phyloP scores from a whole-genome alignment of 2,113 vertebrate genomes.

The Heterochromis multidens region DNA sequence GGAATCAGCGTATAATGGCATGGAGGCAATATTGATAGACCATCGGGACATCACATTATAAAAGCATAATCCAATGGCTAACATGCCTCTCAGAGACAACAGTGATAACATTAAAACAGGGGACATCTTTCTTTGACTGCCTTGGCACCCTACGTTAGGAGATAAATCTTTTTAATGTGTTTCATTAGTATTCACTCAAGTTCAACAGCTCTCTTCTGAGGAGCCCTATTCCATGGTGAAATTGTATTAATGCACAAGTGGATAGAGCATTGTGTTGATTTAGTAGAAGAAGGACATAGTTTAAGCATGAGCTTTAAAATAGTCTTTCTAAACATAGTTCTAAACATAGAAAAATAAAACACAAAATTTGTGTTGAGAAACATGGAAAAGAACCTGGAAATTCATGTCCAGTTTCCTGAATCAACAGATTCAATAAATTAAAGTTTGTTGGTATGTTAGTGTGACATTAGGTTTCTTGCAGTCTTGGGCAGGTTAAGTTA shows the following conservation, averaged over 20 bases:
- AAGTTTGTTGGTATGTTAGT: not conserved
- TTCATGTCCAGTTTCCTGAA: not conserved
- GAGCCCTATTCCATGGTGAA: constrained; percentile 13
- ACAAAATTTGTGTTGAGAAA: not conserved
- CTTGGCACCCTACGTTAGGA: constrained; percentile 9
- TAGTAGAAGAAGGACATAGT: not conserved
- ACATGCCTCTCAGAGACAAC: constrained; percentile 39
- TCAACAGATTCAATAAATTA: not conserved
- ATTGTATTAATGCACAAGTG: constrained; percentile 51
- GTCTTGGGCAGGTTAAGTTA: not conserved
- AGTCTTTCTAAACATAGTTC: not conserved
- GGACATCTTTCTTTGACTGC: constrained; percentile 41
- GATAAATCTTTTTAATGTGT: constrained; percentile 50
- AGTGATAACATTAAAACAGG: constrained; percentile 22
- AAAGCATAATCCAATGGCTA: constrained; percentile 32
- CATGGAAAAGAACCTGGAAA: not conserved
- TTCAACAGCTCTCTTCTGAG: constrained; percentile 32
- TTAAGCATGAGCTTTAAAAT: not conserved
- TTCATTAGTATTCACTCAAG: constrained; percentile 37
- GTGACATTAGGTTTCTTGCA: no score
- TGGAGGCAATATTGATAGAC: constrained; percentile 7
- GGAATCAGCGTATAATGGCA: not conserved
- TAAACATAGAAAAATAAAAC: not conserved
- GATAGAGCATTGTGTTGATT: constrained; percentile 52
- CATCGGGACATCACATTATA: constrained; percentile 26